Base-by-base conservation (phyloP, 2,113 vertebrate genomes). In the Hylia prasina region DNA sequence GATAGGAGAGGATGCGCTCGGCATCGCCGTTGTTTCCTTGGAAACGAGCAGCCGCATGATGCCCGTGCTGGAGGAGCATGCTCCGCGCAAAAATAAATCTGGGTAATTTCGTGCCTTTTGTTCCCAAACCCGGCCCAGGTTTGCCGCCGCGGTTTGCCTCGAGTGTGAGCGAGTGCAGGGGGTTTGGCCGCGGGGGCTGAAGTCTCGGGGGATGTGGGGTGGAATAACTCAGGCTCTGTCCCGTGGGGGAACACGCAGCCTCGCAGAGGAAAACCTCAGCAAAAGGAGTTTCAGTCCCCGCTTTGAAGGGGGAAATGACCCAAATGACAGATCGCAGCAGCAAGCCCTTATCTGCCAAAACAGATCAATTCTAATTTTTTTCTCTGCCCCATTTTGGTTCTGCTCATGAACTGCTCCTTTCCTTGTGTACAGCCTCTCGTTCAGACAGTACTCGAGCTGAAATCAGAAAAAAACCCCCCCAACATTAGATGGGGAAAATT, bases 161-260 rank as follows among this genome's bases (percentile, higher is more conserved):
- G 51, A 92, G 92, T 92, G 95, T 92, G 94, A 96, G 90, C 45
- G 45, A 7, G 84, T 65, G 44, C 73, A 50, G 89, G 97, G 61
- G 96, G 77, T 84, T 83, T 84, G 97, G 96, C 58, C 11, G 6
- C 53, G 85, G 85, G 31, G 63, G 94, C 93, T 94, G 95, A 92
- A 89, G 85, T 89, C 96, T 90, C 91, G 96, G 89, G 96, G 97
- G 97, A 97, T 23, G 2, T 64, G 92, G 63, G 54, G 95, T 56
- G 82, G 87, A 98, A 98, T 72, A 94, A 96, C 92, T 90, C 78
- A 35, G 66, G 79, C 84, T 96, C 96, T 96, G 96, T 98, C 94
- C 97, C 97, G 97, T 97, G 97, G 97, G 97, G 97, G 98, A 97
- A 93, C 97, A 95, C n/a, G n/a, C 97, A 90, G 94, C 95, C 97